phyloP scores from a whole-genome alignment of 2,113 vertebrate genomes.

The Mustelus asterias region DNA sequence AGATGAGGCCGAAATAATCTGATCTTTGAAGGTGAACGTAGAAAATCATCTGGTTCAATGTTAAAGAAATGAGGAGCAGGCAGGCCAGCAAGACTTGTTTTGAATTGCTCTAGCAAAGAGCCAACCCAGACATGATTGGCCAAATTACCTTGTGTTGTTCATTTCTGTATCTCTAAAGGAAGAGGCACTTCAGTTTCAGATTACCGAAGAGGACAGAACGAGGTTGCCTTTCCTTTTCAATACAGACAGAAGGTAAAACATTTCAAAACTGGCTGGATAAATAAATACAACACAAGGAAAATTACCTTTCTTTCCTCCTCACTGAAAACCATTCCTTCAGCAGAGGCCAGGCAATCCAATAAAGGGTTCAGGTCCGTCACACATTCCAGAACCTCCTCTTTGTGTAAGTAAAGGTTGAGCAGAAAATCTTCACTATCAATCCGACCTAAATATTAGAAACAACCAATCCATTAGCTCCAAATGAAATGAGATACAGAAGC shows the following conservation, averaged over 20 bases:
- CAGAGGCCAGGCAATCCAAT: constrained; percentile 56
- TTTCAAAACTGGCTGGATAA: neutral
- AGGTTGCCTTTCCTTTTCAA: neutral
- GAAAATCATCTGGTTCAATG: too few relatives aligned
- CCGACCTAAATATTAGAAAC: neutral
- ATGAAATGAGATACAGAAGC: neutral
- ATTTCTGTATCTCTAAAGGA: neutral
- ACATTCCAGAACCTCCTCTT: constrained; percentile 56
- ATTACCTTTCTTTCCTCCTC: constrained; percentile 57
- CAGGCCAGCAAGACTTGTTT: neutral
- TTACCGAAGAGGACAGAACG: neutral
- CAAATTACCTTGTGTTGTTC: neutral
- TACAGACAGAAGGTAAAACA: neutral
- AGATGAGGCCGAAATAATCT: neutral
- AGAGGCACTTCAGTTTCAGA: neutral
- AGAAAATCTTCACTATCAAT: constrained; percentile 18
- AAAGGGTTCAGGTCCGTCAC: constrained; percentile 57
- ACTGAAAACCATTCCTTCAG: constrained; percentile 54
- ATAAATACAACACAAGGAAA: neutral
- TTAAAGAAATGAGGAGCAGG: neutral
- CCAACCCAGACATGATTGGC: neutral
- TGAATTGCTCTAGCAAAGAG: neutral
- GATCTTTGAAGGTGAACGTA: neutral
- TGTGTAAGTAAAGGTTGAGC: constrained; percentile 38
- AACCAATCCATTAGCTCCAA: neutral